Conservation (phyloP, 2,113 vertebrate species). For the Entelurus aequoreus region DNA sequence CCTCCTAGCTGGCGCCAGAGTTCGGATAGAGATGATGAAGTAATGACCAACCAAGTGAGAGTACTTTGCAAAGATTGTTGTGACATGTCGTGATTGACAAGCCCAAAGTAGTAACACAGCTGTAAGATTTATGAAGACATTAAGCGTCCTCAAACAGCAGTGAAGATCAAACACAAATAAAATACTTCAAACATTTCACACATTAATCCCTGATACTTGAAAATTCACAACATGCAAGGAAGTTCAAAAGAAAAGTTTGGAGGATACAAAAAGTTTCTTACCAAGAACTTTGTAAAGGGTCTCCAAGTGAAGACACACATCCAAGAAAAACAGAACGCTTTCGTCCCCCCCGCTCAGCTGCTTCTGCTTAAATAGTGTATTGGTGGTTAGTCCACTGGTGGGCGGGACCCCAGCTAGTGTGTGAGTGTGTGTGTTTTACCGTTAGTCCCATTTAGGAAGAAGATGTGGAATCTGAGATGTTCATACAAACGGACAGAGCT, state of each 20-base stretch:
- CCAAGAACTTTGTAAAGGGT: background rate
- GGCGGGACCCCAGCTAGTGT: conserved; percentile 30
- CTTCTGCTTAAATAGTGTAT: conserved; percentile 54
- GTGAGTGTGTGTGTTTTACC: background rate
- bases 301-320: conserved; percentile 1
- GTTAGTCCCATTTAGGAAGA: conserved; percentile 36
- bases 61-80: background rate
- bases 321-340: background rate
- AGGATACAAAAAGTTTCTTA: background rate
- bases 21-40: no score
- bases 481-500: conserved; percentile 25
- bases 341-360: conserved; percentile 1
- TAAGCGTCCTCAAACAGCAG: background rate
- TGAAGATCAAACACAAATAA: background rate
- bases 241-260: background rate
- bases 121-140: background rate
- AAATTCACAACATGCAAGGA: background rate
- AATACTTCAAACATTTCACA: background rate
- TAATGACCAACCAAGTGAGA: no score
- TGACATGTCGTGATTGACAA: background rate
- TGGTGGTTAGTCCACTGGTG: conserved; percentile 19
- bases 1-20: no score
- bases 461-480: conserved; percentile 62
- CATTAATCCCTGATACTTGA: background rate
- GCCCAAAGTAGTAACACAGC: background rate